Base-by-base conservation (phyloP, 2,797 vertebrate species). In the Sylvia borin region DNA sequence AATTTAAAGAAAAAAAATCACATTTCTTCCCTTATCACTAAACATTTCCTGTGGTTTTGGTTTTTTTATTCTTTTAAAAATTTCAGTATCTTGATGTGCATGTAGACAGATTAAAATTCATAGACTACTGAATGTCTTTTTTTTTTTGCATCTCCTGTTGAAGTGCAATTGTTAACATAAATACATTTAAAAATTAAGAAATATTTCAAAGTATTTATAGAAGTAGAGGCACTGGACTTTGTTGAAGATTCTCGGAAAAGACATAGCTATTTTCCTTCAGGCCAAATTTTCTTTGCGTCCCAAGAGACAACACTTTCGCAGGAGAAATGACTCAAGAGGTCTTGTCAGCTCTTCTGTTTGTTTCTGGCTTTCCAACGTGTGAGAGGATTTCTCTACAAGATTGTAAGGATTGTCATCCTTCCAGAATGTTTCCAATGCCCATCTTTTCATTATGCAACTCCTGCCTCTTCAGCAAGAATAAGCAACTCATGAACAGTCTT, bases 1-100 rank as follows among this genome's bases (percentile, higher is more conserved):
- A 18, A 53, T 34, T 66, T 10, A 32, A 90, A 51, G 13, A 42
- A 53, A 79, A 42, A 43, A 43, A 50, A 36, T 20, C 2, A 25
- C 11, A 8, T 29, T 91, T 81, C 14, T 79, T 70, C 18, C 38
- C 22, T 74, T 85, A 26, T 66, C 47, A n/a, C 18, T 29, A 38
- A 53, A 50, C 4, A 71, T 31, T 55, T 77, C 14, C 36, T 48
- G 21, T 32, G 19, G 5, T 0, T 45, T 92, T 47, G 2, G 0
- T 18, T 45, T 42, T 42, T 22, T 50, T 14, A 17, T 25, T 25
- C 10, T 27, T 68, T 34, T 15, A 57, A 19, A 68, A 75, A n/a
- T 40, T 40, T 62, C 53, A 79, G 2, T 55, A 62, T 34, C 27
- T 57, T 48, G n/a, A 83, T 50, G 11, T 57, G 18, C 15, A 51